Evolutionary conservation across 2,888 invertebrate genomes (phyloP), one percentile per base, ranked within the genome.

Genomic region (Brachypterus glaber): DNA sequence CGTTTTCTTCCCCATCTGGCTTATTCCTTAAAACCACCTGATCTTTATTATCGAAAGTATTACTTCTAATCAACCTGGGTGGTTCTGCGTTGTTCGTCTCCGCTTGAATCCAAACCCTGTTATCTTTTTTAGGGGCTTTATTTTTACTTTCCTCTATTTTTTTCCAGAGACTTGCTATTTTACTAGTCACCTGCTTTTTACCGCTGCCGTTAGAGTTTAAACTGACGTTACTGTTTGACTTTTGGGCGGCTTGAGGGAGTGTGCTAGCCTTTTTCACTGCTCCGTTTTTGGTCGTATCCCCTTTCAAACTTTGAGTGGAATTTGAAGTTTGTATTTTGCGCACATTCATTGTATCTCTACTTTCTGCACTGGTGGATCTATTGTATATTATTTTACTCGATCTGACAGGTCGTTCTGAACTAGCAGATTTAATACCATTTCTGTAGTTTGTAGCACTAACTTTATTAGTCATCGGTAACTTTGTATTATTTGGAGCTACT

Each of bases 81-180:
- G 48, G 67, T 64, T 60, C 52, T 46, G 67, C 64, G 60, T 40
- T 64, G 55, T 44, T 39, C 17, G 44, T 37, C 35, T 31, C 45
- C 2, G 43, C 24, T 45, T 60, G 57, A 25, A 63, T 63, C 62
- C 62, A 62, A 17, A 60, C 54, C 12, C 59, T 49, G 3, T 45
- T 56, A 38, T 72, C 70, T 51, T 74, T 76, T 33, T 67, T 66
- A 13, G 57, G 57, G 2, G 68, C 63, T 30, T 69, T 71, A 39
- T 70, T 76, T 47, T 78, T 80, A 25, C 67, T 74, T 40, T 80
- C 77, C 51, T 83, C 82, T 1, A 82, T 82, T 57, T 75, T 80
- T 54, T 82, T 85, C 86, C 86, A 87, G 11, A 88, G 62, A 52
- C 74, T 81, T 0, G 86, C 82, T 36, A 88, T 84, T 60, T 82